phyloP scores from a whole-genome alignment of 2,113 vertebrate genomes.

The Chaetura pelagica region DNA sequence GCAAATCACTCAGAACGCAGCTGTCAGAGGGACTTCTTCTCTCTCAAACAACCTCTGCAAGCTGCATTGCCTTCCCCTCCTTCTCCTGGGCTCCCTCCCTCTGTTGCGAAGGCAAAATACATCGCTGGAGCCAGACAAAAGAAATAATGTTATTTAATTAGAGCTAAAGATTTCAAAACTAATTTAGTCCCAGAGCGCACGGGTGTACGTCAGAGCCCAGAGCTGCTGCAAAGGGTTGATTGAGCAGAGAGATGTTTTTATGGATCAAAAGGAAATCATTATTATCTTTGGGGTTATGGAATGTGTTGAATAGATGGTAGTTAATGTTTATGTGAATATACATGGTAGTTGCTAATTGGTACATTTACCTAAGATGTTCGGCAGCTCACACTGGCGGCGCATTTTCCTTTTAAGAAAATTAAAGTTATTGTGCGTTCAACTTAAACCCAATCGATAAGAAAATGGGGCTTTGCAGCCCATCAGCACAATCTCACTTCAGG shows the following conservation, averaged over 20 bases:
- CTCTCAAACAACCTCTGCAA: neutral
- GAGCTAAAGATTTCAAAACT: constrained; percentile 60
- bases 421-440: neutral
- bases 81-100: neutral
- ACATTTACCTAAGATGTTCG: constrained; percentile 58
- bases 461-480: neutral
- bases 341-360: constrained; percentile 58
- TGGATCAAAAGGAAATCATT: constrained; percentile 71
- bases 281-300: constrained; percentile 64
- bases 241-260: constrained; percentile 33
- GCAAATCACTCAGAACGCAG: neutral
- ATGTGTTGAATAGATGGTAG: constrained; percentile 43
- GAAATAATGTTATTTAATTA: constrained; percentile 70
- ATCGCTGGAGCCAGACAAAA: constrained; percentile 38
- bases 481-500: neutral
- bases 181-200: constrained; percentile 43
- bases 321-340: constrained; percentile 52
- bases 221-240: neutral
- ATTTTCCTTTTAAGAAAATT: constrained; percentile 38
- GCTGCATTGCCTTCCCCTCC: neutral
- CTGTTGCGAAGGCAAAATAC: neutral
- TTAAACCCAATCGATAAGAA: neutral
- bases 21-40: neutral
- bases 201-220: neutral
- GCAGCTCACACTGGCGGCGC: neutral